Percentiles rank a stretch among this genome's conserved stretches.
These are phyloP conservation scores for Bursaphelenchus mucronatus DNA, from an alignment of 1,140 invertebrate genomes.

Conservation along the genomic window DNA sequence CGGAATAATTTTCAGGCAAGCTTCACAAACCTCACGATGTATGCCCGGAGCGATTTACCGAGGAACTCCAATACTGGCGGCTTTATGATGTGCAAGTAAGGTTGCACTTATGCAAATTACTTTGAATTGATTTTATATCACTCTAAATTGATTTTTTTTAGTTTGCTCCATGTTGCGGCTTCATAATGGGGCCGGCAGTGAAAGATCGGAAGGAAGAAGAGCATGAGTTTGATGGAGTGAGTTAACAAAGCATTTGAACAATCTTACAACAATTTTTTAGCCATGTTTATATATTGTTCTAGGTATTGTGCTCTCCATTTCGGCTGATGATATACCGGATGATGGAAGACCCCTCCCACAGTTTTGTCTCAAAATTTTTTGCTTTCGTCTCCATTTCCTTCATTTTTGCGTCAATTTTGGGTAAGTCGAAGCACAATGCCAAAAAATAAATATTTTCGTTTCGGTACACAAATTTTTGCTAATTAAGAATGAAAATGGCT, in stretches of 20 bases:
- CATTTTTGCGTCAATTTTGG: constrained; percentile 51
- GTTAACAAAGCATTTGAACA: background rate
- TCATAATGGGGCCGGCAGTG: constrained; percentile 8
- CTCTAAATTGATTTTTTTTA: constrained; percentile 22
- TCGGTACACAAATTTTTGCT: background rate
- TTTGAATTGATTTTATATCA: background rate
- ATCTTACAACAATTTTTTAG: background rate
- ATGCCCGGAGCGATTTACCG: constrained; percentile 63
- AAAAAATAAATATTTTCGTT: background rate
- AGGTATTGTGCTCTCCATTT: constrained; percentile 41
- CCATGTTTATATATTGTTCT: background rate
- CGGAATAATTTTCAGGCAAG: constrained; percentile 57
- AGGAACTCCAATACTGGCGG: constrained; percentile 63
- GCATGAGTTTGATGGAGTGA: constrained; percentile 48
- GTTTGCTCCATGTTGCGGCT: constrained; percentile 47
- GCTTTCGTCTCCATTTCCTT: constrained; percentile 52
- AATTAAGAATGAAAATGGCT: constrained; percentile 13
- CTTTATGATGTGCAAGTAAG: constrained; percentile 61
- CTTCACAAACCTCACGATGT: constrained; percentile 63
- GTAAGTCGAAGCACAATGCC: constrained; percentile 12
- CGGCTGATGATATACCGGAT: constrained; percentile 51
- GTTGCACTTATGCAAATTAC: background rate
- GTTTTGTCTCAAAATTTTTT: constrained; percentile 49
- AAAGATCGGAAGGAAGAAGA: constrained; percentile 30
- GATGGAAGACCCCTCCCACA: constrained; percentile 54